Percentiles rank a stretch among this genome's conserved stretches.
These are phyloP conservation scores for Orussus abietinus DNA, from an alignment of 1,140 invertebrate genomes.

Conservation along the genomic window DNA sequence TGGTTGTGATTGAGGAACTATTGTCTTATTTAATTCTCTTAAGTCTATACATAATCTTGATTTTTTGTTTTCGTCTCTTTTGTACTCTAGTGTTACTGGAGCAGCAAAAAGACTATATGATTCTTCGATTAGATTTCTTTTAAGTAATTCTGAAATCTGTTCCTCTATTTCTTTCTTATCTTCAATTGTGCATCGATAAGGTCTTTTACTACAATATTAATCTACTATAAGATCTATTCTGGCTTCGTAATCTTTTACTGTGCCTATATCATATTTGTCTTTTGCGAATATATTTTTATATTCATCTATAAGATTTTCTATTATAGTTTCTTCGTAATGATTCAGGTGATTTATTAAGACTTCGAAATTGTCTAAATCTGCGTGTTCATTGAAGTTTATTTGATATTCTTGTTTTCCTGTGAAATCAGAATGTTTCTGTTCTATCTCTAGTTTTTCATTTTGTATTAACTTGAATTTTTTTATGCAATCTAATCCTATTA, in stretches of 20 bases:
- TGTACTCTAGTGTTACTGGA: neutral
- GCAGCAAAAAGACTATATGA: constrained; percentile 1
- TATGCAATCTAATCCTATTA: constrained; percentile 4
- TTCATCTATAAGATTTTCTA: neutral
- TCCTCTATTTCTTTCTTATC: neutral
- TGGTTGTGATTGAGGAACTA: too few relatives aligned
- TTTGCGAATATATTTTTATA: constrained; percentile 1
- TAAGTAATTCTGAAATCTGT: neutral
- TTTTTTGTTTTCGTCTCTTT: too few relatives aligned
- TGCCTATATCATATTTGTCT: constrained; percentile 2
- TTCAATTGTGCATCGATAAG: constrained; percentile 1
- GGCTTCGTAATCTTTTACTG: constrained; percentile 3
- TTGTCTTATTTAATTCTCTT: too few relatives aligned
- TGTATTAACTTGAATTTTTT: constrained; percentile 1
- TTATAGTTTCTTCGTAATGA: neutral
- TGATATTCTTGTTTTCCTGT: neutral
- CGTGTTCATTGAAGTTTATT: constrained; percentile 3
- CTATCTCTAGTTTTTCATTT: constrained; percentile 4
- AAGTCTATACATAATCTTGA: too few relatives aligned
- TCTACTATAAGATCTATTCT: constrained; percentile 3
- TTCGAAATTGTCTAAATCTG: neutral
- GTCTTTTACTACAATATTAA: constrained; percentile 1
- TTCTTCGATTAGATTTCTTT: too few relatives aligned
- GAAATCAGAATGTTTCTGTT: neutral
- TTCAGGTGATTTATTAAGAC: neutral